phyloP scores from a whole-genome alignment of 1,140 invertebrate species.

The Mizuhopecten yessoensis region DNA sequence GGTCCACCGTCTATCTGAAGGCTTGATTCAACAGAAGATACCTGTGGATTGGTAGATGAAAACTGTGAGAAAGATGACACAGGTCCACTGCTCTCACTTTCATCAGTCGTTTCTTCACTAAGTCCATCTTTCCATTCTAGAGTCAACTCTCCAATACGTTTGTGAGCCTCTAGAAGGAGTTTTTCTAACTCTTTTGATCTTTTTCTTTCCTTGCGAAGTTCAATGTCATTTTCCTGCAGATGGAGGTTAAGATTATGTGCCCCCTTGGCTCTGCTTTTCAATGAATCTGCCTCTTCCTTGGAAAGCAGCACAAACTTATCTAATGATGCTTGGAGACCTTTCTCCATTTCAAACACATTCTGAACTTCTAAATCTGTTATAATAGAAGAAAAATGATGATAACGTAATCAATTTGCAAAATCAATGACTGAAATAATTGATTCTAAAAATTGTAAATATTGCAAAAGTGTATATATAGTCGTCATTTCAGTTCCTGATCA shows the following conservation, averaged over 20 bases:
- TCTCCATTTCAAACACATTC: slow-evolving; percentile 5
- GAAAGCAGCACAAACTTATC: slow-evolving; percentile 8
- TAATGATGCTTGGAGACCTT: neutral
- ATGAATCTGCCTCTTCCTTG: neutral
- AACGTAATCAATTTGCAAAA: neutral
- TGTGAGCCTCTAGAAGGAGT: neutral
- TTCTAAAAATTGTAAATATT: no score
- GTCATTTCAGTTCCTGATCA: no score
- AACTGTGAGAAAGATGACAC: slow-evolving; percentile 2
- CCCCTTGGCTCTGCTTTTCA: slow-evolving; percentile 5
- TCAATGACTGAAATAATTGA: no score
- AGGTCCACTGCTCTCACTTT: neutral
- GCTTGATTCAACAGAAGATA: neutral
- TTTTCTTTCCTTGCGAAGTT: slow-evolving; percentile 8
- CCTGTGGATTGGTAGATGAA: neutral
- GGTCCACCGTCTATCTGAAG: neutral
- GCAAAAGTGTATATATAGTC: no score
- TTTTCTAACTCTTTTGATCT: slow-evolving; percentile 2
- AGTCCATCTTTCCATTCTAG: neutral
- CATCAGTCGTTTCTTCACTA: neutral
- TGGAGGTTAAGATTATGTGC: slow-evolving; percentile 10
- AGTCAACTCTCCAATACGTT: slow-evolving; percentile 6
- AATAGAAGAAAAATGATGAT: neutral
- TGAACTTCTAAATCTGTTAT: neutral
- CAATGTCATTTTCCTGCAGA: neutral